These are phyloP conservation scores for Hypsibius dujardini DNA, from an alignment of 1,140 invertebrate species.

Conservation along the genomic window DNA sequence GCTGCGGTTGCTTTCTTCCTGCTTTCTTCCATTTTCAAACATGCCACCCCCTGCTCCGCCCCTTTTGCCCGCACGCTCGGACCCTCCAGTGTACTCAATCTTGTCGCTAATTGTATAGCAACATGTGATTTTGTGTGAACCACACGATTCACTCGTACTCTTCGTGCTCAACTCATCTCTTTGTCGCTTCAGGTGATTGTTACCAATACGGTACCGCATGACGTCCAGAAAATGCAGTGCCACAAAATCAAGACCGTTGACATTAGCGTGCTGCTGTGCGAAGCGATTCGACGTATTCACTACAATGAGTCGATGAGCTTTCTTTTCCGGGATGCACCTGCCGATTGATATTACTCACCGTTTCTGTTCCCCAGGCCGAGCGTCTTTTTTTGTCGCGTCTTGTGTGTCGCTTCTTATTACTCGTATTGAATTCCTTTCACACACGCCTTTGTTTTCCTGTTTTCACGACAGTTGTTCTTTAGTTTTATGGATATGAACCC, in stretches of 20 bases:
- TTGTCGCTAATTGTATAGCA: not conserved
- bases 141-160: too few species aligned
- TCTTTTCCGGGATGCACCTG: conserved; percentile 87
- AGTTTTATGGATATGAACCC: too few species aligned
- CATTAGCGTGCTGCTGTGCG: conserved; percentile 80
- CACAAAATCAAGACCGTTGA: conserved; percentile 98
- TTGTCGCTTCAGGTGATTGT: conserved; percentile 63
- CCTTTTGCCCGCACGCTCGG: too few species aligned
- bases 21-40: too few species aligned
- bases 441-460: too few species aligned
- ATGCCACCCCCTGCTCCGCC: too few species aligned
- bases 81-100: not conserved
- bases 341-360: conserved; percentile 41
- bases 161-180: conserved; percentile 3
- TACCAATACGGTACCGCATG: conserved; percentile 95
- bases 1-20: too few species aligned
- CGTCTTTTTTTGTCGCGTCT: not conserved
- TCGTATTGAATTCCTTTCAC: too few species aligned
- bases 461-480: too few species aligned
- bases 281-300: conserved; percentile 89
- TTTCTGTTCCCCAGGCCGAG: too few species aligned
- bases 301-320: conserved; percentile 99
- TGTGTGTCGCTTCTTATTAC: too few species aligned
- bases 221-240: conserved; percentile 93
- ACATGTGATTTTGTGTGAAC: not conserved